Evolutionary conservation across 1,140 invertebrate species (phyloP), one percentile per base, ranked within the genome.

Genomic region (Ptiloglossa arizonensis): DNA sequence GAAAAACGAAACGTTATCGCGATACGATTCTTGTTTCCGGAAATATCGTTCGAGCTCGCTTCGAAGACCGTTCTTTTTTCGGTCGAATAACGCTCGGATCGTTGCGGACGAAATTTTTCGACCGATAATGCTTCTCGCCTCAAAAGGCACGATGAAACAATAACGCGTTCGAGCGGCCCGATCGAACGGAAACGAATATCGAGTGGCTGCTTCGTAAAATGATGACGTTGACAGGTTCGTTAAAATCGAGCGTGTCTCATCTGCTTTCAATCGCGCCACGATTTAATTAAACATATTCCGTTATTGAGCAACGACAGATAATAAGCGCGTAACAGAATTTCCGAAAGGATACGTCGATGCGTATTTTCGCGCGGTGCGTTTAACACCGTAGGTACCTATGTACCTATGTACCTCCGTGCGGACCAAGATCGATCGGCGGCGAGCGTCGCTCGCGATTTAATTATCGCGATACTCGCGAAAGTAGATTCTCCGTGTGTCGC

Each of bases 251-350:
- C 35, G 64, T 52, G 41, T 38, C 13, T 35, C 15, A 79, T 83
- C 81, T 68, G n/a, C 24, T 24, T 48, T 35, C 64, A 27, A 56
- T 79, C 63, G 63, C 44, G 64, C 19, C 67, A 9, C 38, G 64
- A 57, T 83, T 83, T 83, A 83, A 83, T 83, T 83, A 83, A 82
- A 82, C 71, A 68, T 32, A 72, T 73, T 52, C 24, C 35, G 56
- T 74, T 70, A 70, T 82, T 41, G 52, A 69, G 32, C 59, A 59
- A 66, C 62, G 76, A 74, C 63, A 67, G 68, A 38, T 76, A 83
- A 83, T 59, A 79, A 66, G 48, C 71, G 54, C 13, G 52, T 57
- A 67, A 54, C 52, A 54, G 24, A 75, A 79, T 79, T 68, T 48
- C 56, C 17, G 67, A 57, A 44, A 80, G 72, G 70, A 63, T 52